Base-by-base conservation (phyloP, 2,888 invertebrate genomes). In the Acleris cristana region DNA sequence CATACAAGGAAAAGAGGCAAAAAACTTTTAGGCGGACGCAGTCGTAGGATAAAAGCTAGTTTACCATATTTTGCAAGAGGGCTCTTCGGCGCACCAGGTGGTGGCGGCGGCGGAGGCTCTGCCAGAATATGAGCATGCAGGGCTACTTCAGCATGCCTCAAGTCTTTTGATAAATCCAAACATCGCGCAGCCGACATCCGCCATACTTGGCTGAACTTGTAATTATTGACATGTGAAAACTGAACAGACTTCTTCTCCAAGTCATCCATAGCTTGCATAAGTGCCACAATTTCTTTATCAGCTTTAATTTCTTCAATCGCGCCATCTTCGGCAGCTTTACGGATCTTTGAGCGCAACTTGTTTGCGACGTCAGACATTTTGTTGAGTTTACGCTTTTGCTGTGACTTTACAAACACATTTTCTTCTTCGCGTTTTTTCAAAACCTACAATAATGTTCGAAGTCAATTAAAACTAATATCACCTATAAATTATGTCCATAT, bases 401-500 rank as follows among this genome's bases (percentile, higher is more conserved):
- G 95, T 58, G 96, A 96, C 78, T 96, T 95, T 7, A 97, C 95
- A 52, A 96, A 95, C 0, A 95, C 92, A 82, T 97, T 97, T 85
- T 98, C 98, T 73, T 97, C 97, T 84, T 98, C 98, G 2, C 98
- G 94, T 79, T 96, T 96, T 86, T 96, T 97, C 55, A 98, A 85
- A 10, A 98, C 95, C 93, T 93, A 54, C 4, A 72, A 76, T 48
- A 54, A 30, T 40, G 40, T 51, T 40, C 18, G 10, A 23, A 19
- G n/a, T 4, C 6, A 2, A 19, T 18, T 19, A 34, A 55, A 30
- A 54, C 8, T 40, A 4, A 40, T 3, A 40, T 14, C 14, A 40
- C 40, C 3, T 34, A 10, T 34, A 10, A 30, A 8, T 30, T 10
- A 10, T 10, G 1, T 30, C 0, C 10, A 8, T 10, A 0, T 1